phyloP scores from a whole-genome alignment of 2,113 vertebrate genomes.

The Pseudorasbora parva region DNA sequence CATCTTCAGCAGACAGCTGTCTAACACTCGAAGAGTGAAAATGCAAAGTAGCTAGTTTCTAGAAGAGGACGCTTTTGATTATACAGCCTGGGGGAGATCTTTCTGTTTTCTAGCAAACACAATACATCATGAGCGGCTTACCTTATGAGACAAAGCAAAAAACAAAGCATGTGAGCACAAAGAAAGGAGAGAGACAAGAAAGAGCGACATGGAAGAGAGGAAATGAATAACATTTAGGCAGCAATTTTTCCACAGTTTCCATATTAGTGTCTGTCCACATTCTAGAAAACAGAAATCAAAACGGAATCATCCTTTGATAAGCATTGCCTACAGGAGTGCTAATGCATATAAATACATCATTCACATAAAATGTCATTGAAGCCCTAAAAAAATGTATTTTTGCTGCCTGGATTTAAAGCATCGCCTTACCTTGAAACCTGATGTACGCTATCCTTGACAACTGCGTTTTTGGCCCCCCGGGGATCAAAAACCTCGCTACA shows the following conservation, averaged over 20 bases:
- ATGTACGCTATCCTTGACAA: constrained; percentile 80
- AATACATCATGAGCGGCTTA: constrained; percentile 39
- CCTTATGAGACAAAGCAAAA: constrained; percentile 48
- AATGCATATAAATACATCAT: constrained; percentile 40
- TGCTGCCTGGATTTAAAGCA: background rate
- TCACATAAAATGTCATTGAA: constrained; percentile 27
- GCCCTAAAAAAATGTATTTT: background rate
- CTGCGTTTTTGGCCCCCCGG: constrained; percentile 81
- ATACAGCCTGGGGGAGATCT: constrained; percentile 34
- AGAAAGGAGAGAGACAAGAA: constrained; percentile 34
- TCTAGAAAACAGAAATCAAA: constrained; percentile 20
- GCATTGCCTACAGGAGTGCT: constrained; percentile 25
- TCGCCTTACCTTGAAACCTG: constrained; percentile 85
- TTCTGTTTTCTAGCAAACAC: constrained; percentile 37
- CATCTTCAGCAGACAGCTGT: constrained; percentile 37
- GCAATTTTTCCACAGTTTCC: constrained; percentile 51
- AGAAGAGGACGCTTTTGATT: constrained; percentile 33
- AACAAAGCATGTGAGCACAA: constrained; percentile 41
- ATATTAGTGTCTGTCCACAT: constrained; percentile 19
- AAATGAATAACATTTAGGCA: constrained; percentile 37
- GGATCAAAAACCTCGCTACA: constrained; percentile 80
- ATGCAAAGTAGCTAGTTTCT: constrained; percentile 32
- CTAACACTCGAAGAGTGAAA: constrained; percentile 18
- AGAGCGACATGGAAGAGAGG: constrained; percentile 5
- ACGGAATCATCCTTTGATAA: constrained; percentile 18